Percentiles rank a stretch among this genome's conserved stretches.
These are phyloP conservation scores for Eupeodes luniger DNA, from an alignment of 2,888 invertebrate species.

Conservation along the genomic window DNA sequence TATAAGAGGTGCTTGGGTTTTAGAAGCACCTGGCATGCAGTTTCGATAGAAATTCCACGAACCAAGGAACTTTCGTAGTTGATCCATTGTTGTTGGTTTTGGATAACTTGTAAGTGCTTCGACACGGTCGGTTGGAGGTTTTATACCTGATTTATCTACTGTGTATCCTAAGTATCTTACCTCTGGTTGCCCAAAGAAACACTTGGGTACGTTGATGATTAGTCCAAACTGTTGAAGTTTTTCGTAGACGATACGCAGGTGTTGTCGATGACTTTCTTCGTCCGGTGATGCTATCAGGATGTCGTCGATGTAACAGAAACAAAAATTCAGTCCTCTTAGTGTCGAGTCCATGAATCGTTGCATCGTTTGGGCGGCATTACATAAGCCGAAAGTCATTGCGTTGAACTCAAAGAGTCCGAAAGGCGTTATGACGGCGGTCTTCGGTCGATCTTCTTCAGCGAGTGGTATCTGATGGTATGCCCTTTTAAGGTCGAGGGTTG, in stretches of 20 bases:
- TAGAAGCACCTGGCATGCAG: conserved; percentile 39
- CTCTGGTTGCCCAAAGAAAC: conserved; percentile 41
- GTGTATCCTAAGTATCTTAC: conserved; percentile 44
- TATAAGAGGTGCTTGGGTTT: conserved; percentile 45
- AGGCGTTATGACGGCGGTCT: conserved; percentile 43
- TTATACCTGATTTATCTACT: conserved; percentile 23
- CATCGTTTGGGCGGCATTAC: conserved; percentile 41
- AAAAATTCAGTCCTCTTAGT: conserved; percentile 22
- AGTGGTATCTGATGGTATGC: conserved; percentile 46
- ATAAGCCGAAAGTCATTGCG: conserved; percentile 35
- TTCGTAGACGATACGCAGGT: conserved; percentile 11
- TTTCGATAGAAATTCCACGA: conserved; percentile 55
- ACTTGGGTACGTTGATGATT: conserved; percentile 56
- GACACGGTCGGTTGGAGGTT: conserved; percentile 43
- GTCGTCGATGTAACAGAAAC: not conserved
- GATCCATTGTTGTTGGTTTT: conserved; percentile 32
- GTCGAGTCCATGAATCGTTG: conserved; percentile 31
- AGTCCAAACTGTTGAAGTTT: conserved; percentile 16
- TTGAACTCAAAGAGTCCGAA: conserved; percentile 47
- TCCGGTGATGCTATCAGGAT: conserved; percentile 23
- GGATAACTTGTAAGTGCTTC: conserved; percentile 25
- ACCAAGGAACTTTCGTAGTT: conserved; percentile 44
- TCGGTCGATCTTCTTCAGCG: conserved; percentile 38
- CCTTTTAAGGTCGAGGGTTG: conserved; percentile 26
- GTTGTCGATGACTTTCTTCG: conserved; percentile 24